Evolutionary conservation across 2,797 vertebrate species (phyloP).

Genomic region (Ciconia nigra): DNA sequence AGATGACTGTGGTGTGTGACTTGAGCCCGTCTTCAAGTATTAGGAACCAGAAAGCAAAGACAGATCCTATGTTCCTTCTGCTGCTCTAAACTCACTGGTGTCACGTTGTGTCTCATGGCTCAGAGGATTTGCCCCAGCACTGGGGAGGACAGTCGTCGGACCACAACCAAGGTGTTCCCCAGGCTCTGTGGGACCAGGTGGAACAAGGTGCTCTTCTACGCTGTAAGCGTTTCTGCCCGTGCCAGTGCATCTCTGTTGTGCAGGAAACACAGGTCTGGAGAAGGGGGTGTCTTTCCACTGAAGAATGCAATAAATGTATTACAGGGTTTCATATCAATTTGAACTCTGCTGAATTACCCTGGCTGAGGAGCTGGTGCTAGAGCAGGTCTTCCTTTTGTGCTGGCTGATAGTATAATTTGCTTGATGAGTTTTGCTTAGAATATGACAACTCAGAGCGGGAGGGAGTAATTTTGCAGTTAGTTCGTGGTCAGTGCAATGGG

Average conservation of each 20-base stretch:
- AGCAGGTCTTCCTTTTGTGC: background rate
- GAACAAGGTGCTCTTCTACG: background rate
- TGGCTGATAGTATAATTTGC: background rate
- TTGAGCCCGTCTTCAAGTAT: background rate
- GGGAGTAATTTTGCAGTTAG: background rate
- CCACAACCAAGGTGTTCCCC: background rate
- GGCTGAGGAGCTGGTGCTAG: background rate
- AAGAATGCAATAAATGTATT: background rate
- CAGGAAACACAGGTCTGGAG: background rate
- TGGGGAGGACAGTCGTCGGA: too few relatives aligned
- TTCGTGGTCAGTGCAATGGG: background rate
- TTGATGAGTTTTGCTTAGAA: background rate
- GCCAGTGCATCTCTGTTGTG: too few relatives aligned
- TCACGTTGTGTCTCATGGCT: fast-evolving
- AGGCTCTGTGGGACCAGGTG: background rate
- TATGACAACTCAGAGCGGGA: background rate
- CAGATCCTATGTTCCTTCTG: fast-evolving
- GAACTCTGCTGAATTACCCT: background rate
- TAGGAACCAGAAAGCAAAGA: background rate
- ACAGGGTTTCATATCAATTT: fast-evolving
- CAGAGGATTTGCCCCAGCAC: background rate
- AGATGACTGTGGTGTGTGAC: too few relatives aligned
- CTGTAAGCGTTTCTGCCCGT: fast-evolving
- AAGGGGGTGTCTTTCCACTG: background rate
- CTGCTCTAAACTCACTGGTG: background rate